Evolutionary conservation across 1,140 invertebrate genomes (phyloP).

Genomic region (Arion vulgaris): DNA sequence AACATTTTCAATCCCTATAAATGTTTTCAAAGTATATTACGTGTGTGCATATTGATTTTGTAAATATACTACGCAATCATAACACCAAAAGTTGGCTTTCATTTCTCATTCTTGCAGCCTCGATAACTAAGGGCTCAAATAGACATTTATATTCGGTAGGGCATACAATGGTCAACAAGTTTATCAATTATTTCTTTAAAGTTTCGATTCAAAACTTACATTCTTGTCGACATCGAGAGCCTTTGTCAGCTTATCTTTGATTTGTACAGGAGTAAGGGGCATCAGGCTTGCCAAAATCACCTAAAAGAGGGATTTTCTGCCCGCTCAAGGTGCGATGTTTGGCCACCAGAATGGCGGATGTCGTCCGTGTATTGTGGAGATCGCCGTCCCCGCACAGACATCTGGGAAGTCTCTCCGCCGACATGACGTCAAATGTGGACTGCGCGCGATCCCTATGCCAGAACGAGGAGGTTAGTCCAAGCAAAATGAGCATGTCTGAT

Average conservation of each 20-base stretch:
- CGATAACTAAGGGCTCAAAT: background rate
- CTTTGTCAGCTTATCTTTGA: slow-evolving; percentile 78
- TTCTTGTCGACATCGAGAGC: slow-evolving; percentile 79
- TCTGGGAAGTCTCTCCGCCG: slow-evolving; percentile 70
- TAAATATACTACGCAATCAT: too few relatives aligned
- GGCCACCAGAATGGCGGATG: slow-evolving; percentile 72
- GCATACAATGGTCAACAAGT: background rate
- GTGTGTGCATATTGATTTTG: too few relatives aligned
- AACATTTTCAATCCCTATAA: too few relatives aligned
- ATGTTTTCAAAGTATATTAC: too few relatives aligned
- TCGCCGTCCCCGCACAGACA: slow-evolving; percentile 68
- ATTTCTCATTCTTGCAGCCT: background rate
- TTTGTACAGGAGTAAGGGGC: slow-evolving; percentile 77
- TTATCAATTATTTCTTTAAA: background rate
- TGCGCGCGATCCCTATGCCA: slow-evolving; percentile 12
- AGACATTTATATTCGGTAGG: background rate
- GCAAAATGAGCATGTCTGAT: background rate
- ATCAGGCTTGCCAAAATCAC: slow-evolving; percentile 71
- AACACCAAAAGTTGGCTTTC: background rate
- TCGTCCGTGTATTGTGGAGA: slow-evolving; percentile 70
- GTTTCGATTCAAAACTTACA: slow-evolving; percentile 73
- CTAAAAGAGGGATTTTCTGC: slow-evolving; percentile 64
- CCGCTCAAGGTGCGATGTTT: slow-evolving; percentile 67
- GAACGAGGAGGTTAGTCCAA: background rate
- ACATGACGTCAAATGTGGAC: slow-evolving; percentile 70